Evolutionary conservation across 2,888 invertebrate species (phyloP), one percentile per base, ranked within the genome.

Genomic region (Eupithecia insigniata): DNA sequence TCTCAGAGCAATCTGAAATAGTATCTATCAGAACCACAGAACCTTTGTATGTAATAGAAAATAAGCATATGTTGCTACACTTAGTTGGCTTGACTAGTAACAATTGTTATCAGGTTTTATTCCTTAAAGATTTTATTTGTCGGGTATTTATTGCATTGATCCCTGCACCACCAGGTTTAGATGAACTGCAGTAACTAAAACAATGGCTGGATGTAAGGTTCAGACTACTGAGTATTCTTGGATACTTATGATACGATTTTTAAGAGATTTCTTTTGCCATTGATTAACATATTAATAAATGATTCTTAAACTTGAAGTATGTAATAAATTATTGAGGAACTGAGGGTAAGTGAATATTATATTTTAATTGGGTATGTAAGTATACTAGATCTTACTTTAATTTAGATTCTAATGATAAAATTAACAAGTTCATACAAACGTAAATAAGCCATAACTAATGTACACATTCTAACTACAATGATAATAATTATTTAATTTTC

Each of bases 391-490:
- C 26, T 39, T 26, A 62, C 61, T 43, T 67, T 58, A 67, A 73
- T 67, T 73, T 51, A 18, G 32, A 70, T 70, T 65, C 67, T 26
- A 43, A 65, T 66, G 66, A 72, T 67, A 70, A 64, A 64, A 30
- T 65, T 65, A 70, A 67, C 64, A 69, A 67, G 62, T 73, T 67
- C 69, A 64, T 51, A 46, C 60, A 36, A 36, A 36, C 28, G 43
- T 36, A 70, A 70, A 66, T 55, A 70, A 70, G 51, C 61, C 30
- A n/a, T 66, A 66, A 66, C 66, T 71, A 74, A 71, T 51, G 26
- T 69, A 71, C n/a, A 46, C 67, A 58, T 64, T 68, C 51, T 18
- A 67, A 71, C 66, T 71, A 71, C 51, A 69, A 65, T 65, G 69
- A 71, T 67, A 58, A 60, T 36, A 61, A 71, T 65, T 61, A 64